Percentiles rank a stretch among this genome's conserved stretches.
Evolutionary conservation across 2,113 vertebrate species (phyloP).

Genomic region (Erythrocercus mccallii): DNA sequence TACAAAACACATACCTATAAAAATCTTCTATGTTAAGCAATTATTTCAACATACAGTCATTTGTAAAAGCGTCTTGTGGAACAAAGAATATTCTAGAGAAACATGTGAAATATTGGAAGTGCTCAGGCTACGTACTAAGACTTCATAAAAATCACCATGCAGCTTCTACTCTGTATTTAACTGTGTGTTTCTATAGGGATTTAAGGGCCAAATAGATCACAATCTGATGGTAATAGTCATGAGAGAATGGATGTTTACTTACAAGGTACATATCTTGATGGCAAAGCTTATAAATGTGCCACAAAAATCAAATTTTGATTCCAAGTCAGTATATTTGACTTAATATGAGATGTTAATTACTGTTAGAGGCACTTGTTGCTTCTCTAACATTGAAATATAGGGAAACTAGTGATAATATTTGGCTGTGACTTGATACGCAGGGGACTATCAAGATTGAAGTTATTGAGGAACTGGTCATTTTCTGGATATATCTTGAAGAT

Average conservation of each 20-base stretch:
- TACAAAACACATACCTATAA: background rate
- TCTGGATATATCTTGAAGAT: background rate
- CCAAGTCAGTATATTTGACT: background rate
- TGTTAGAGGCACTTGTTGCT: background rate
- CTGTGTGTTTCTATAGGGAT: background rate
- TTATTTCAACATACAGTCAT: background rate
- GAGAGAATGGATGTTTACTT: background rate
- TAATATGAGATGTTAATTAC: background rate
- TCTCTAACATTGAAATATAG: background rate
- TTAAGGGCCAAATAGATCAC: background rate
- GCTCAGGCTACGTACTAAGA: rapidly evolving
- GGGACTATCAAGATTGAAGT: background rate
- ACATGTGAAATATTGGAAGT: background rate
- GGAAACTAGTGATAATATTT: background rate
- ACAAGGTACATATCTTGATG: background rate
- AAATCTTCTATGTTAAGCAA: background rate
- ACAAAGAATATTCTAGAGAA: background rate
- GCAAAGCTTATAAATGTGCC: background rate
- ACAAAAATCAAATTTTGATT: background rate
- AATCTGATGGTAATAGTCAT: background rate
- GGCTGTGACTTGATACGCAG: background rate
- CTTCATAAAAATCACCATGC: background rate
- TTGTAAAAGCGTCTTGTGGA: background rate
- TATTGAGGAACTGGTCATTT: background rate
- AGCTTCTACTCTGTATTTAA: background rate